These are phyloP conservation scores for Bombycilla garrulus DNA, from an alignment of 2,113 vertebrate genomes.

Conservation along the genomic window DNA sequence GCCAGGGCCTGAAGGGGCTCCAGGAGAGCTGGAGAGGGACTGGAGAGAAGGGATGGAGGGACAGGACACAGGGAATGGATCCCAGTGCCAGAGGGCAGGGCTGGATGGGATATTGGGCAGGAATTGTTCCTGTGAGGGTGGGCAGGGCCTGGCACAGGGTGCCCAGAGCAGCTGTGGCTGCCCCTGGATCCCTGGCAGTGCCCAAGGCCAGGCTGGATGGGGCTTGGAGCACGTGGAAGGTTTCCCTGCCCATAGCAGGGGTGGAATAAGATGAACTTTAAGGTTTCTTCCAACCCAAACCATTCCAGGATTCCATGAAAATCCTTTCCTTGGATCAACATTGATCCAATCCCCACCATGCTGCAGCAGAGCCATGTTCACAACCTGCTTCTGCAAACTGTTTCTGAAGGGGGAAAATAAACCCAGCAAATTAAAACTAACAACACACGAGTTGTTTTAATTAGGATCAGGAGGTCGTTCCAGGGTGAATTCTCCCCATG, in stretches of 20 bases:
- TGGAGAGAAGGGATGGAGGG: background rate
- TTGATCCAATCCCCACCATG: accelerated
- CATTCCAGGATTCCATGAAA: background rate
- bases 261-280: accelerated
- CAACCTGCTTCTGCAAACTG: background rate
- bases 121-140: background rate
- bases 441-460: background rate
- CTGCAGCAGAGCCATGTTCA: background rate
- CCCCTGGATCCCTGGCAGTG: background rate
- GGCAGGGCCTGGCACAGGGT: background rate
- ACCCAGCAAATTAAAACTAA: background rate
- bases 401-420: background rate
- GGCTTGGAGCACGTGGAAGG: background rate
- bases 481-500: background rate
- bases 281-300: background rate
- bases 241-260: background rate
- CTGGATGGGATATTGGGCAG: background rate
- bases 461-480: background rate
- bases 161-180: background rate
- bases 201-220: background rate
- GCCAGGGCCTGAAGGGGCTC: background rate
- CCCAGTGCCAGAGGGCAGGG: background rate
- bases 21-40: background rate
- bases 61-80: background rate
- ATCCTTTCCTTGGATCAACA: background rate